Conservation (phyloP, 2,888 invertebrate genomes). For the Himalopsyche anomala region DNA sequence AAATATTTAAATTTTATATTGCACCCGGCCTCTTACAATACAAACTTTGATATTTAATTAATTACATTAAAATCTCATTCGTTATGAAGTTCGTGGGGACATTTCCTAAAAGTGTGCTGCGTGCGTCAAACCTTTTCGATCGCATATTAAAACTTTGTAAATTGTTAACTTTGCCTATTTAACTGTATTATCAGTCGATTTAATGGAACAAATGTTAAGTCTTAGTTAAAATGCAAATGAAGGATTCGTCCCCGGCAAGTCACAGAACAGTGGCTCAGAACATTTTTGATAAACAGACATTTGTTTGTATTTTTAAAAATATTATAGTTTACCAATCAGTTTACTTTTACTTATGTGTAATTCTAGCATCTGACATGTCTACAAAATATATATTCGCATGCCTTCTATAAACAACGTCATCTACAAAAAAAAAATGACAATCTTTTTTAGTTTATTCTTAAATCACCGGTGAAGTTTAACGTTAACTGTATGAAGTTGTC, state of each 20-base stretch:
- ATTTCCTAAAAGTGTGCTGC: background rate
- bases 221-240: slow-evolving; percentile 57
- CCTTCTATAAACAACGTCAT: no score
- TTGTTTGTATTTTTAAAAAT: no score
- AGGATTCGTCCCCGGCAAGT: slow-evolving; percentile 43
- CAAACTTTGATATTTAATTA: background rate
- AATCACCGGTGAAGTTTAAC: no score
- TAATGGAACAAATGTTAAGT: slow-evolving; percentile 56
- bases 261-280: slow-evolving; percentile 4
- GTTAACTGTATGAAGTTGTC: no score
- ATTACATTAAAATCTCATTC: slow-evolving; percentile 14
- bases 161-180: slow-evolving; percentile 57
- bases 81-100: background rate
- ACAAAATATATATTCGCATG: no score
- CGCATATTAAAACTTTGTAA: slow-evolving; percentile 41
- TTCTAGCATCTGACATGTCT: no score
- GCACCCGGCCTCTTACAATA: no score
- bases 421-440: no score
- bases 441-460: no score
- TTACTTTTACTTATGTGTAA: no score
- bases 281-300: background rate
- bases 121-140: background rate
- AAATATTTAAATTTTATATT: no score
- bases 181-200: slow-evolving; percentile 59
- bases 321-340: no score